Evolutionary conservation across 1,140 invertebrate genomes (phyloP), one percentile per base, ranked within the genome.

Genomic region (Aricia agestis): DNA sequence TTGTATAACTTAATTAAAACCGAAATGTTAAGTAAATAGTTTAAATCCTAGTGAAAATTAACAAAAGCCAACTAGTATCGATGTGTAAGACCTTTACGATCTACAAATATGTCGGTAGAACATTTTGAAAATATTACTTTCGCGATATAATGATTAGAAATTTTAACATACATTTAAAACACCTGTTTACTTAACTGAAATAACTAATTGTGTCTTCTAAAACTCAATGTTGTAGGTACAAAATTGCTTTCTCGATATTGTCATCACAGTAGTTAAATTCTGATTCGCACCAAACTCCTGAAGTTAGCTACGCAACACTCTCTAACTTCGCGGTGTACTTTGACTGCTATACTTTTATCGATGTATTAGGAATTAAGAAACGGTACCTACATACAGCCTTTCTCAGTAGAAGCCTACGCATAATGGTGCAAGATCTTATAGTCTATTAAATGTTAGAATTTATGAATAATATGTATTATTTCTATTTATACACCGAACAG

Each of bases 361-460:
- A 42, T 59, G 66, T 32, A 70, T 61, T 61, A 67, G n/a, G 68
- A 70, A 71, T 72, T 69, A 72, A 80, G 80, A 71, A 83, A 85
- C 80, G 82, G 86, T 88, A 89, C 85, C 86, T 86, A 87, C 77
- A 78, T 75, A 80, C 36, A 84, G 86, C 85, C 83, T 89, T 88
- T 77, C 82, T 63, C 82, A 76, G 81, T 86, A 83, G 78, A 78
- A 83, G 82, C 82, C 80, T 89, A 87, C 78, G 78, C 59, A 82
- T 76, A 77, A 79, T 87, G 84, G 80, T 87, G 83, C 81, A 77
- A 75, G 69, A 68, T 83, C 76, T 74, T 78, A 82, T 80, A 82
- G 75, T 80, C 69, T 81, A 77, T 85, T 80, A 79, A 82, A 75
- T 76, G 79, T 80, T 76, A 82, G 80, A 80, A 66, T 74, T 74